Evolutionary conservation across 1,140 invertebrate genomes (phyloP).

Genomic region (Cepaea nemoralis): DNA sequence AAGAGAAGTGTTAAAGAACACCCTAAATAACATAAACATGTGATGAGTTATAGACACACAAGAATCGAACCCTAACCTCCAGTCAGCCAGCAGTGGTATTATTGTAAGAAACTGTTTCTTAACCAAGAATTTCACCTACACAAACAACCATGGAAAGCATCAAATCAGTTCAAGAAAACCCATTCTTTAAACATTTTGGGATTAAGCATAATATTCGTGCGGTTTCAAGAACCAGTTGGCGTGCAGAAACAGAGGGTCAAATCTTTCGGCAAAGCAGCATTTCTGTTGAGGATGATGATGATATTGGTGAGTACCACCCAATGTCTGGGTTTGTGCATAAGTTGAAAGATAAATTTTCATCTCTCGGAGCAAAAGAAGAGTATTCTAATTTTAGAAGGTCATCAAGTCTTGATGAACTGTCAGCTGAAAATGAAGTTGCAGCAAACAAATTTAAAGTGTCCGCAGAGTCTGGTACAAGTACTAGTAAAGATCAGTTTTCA

Average conservation of each 20-base stretch:
- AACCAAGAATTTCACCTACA: background rate
- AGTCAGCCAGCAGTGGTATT: no score
- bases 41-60: no score
- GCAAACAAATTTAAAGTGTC: background rate
- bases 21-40: no score
- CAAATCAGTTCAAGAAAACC: slow-evolving; percentile 45
- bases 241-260: background rate
- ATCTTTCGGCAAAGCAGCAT: background rate
- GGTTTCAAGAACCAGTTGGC: background rate
- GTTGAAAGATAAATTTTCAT: slow-evolving; percentile 63
- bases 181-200: slow-evolving; percentile 48
- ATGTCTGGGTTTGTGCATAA: slow-evolving; percentile 69
- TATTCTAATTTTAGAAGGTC: slow-evolving; percentile 48
- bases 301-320: slow-evolving; percentile 61
- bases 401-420: slow-evolving; percentile 64
- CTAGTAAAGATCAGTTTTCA: background rate
- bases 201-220: background rate
- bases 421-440: background rate
- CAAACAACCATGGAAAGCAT: slow-evolving; percentile 33
- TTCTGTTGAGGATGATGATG: slow-evolving; percentile 16
- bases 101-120: no score
- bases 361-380: slow-evolving; percentile 49
- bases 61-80: no score
- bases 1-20: no score
- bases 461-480: background rate